Evolutionary conservation across 2,113 vertebrate species (phyloP), one percentile per base, ranked within the genome.

Genomic region (Amblyornis subalaris): DNA sequence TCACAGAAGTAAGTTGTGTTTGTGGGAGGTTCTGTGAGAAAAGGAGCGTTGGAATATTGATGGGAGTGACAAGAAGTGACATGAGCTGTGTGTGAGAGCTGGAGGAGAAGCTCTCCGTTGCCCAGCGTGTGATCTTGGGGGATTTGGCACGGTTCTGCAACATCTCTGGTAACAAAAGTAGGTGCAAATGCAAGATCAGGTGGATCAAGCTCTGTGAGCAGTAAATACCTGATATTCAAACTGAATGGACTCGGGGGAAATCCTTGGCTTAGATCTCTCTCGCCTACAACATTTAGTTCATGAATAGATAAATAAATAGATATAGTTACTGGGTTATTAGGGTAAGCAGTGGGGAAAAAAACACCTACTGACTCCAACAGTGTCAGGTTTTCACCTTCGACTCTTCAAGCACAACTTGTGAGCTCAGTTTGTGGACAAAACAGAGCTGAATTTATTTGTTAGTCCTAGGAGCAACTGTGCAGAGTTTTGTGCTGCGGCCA

Each of bases 21-120:
- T 84, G 80, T 77, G 66, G 76, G 47, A 94, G 88, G 67, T 66
- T 90, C 47, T 65, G 65, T n/a, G 61, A 93, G 88, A 47, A 90
- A 86, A 81, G 61, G 35, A 90, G 48, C 6, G 3, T 36, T 61
- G 93, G 84, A 92, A 92, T 93, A 87, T 92, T 96, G 60, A 96
- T 92, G 16, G n/a, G 0, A 90, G 78, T 66, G 15, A 60, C 80
- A 95, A 96, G 84, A 84, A 78, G 55, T 9, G 28, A 51, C 80
- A 42, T 36, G 83, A 66, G 23, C 60, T 74, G 16, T 6, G n/a
- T 57, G 65, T 31, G 64, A 76, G 60, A 65, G 65, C 73, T 81
- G 23, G 24, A 83, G 75, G 58, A 84, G 81, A 55, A 81, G 45
- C 40, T 53, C 65, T 67, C 2, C 1, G 5, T 7, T 44, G 29